Evolutionary conservation across 1,140 invertebrate genomes (phyloP).

Genomic region (Augochlora pura): DNA sequence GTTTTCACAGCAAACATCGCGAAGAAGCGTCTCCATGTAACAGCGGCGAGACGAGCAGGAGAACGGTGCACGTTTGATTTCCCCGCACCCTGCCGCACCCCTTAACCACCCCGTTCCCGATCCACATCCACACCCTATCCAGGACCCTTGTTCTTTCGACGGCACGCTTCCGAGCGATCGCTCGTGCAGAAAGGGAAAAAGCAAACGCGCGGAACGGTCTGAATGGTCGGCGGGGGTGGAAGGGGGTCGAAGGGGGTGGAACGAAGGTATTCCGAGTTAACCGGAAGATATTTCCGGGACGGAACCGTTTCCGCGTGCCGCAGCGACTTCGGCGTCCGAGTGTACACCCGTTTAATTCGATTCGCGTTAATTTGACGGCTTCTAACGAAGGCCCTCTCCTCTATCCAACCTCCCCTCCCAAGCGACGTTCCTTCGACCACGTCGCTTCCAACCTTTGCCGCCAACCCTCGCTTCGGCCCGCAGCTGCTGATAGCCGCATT

Average conservation of each 20-base stretch:
- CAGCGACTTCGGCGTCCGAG: conserved; percentile 44
- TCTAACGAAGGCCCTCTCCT: conserved; percentile 62
- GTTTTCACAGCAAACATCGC: conserved; percentile 66
- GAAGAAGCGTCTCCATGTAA: conserved; percentile 61
- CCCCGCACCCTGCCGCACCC: neutral
- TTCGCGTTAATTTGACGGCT: conserved; percentile 68
- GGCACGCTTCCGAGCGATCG: conserved; percentile 38
- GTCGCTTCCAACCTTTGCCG: conserved; percentile 27
- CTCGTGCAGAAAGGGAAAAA: conserved; percentile 33
- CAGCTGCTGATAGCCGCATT: conserved; percentile 50
- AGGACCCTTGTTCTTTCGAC: conserved; percentile 13
- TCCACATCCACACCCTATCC: neutral
- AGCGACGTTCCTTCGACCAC: neutral
- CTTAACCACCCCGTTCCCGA: neutral
- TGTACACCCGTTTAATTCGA: conserved; percentile 64
- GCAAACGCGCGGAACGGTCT: conserved; percentile 13
- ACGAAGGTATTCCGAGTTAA: neutral
- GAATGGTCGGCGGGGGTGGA: neutral
- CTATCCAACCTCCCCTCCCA: conserved; percentile 18
- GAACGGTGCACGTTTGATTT: conserved; percentile 17
- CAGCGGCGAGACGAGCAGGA: conserved; percentile 23
- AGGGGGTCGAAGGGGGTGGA: no score
- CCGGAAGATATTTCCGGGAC: conserved; percentile 31
- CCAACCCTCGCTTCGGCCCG: neutral
- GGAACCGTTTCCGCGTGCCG: conserved; percentile 39